phyloP scores from a whole-genome alignment of 1,140 invertebrate genomes.

The Laodelphax striatellus region DNA sequence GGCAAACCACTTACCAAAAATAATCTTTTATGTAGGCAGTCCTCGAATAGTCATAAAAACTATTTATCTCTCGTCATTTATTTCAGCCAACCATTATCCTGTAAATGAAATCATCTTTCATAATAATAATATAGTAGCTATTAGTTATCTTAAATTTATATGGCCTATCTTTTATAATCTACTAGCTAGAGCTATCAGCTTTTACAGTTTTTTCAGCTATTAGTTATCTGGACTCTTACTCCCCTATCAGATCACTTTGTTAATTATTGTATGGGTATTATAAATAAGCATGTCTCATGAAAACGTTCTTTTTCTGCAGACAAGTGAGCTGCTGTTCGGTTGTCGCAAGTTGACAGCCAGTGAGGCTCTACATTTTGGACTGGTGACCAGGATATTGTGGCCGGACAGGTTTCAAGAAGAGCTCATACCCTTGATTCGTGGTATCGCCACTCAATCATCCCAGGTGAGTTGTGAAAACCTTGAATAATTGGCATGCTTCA shows the following conservation, averaged over 20 bases:
- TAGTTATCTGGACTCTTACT: neutral
- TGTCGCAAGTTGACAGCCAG: slow-evolving; percentile 53
- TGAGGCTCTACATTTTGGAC: slow-evolving; percentile 53
- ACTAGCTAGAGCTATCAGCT: neutral
- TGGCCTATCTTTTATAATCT: too few relatives aligned
- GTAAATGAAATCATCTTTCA: too few relatives aligned
- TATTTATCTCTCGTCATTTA: too few relatives aligned
- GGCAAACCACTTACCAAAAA: too few relatives aligned
- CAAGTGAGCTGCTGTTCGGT: slow-evolving; percentile 53
- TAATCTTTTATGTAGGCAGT: too few relatives aligned
- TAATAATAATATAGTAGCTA: too few relatives aligned
- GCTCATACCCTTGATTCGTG: slow-evolving; percentile 44
- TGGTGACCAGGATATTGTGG: slow-evolving; percentile 59
- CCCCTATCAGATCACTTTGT: neutral
- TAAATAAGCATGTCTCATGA: neutral
- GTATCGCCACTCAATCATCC: slow-evolving; percentile 48
- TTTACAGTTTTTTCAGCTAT: neutral
- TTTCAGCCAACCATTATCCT: too few relatives aligned
- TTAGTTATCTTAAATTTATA: too few relatives aligned
- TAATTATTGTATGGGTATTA: too few relatives aligned
- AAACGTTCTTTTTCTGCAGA: slow-evolving; percentile 34
- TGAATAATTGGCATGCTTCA: too few relatives aligned
- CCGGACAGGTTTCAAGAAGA: slow-evolving; percentile 54
- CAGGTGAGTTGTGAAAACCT: slow-evolving; percentile 36
- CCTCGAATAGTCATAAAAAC: too few relatives aligned